These are phyloP conservation scores for Pemphredon lugubris DNA, from an alignment of 2,888 invertebrate genomes.

Conservation along the genomic window DNA sequence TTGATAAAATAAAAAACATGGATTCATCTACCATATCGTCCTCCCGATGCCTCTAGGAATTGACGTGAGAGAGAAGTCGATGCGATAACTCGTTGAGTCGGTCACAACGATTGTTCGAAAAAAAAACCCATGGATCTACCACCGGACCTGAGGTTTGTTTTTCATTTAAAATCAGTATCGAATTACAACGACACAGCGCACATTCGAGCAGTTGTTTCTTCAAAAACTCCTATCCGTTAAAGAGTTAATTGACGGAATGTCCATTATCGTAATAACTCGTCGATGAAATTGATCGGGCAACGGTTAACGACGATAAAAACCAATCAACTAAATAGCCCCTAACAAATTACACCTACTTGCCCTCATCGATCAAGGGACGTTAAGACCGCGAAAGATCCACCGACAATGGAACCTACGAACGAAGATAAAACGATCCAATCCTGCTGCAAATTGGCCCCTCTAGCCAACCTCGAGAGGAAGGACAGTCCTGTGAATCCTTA, in stretches of 20 bases:
- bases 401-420: conserved; percentile 24
- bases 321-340: not conserved
- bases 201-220: no score
- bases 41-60: conserved; percentile 12
- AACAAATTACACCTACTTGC: conserved; percentile 47
- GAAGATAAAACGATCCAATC: conserved; percentile 42
- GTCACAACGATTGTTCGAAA: not conserved
- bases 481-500: conserved; percentile 72
- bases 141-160: conserved; percentile 23
- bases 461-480: conserved; percentile 38
- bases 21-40: no score
- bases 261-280: no score
- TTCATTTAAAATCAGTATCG: not conserved
- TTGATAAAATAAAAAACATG: no score
- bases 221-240: no score
- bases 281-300: no score
- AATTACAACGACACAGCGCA: not conserved
- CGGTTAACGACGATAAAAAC: no score
- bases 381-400: conserved; percentile 16
- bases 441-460: conserved; percentile 37
- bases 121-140: conserved; percentile 32
- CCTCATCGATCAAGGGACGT: conserved; percentile 28
- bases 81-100: conserved; percentile 3
- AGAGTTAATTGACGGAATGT: no score
- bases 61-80: not conserved